A percentile compares a stretch with the other conserved stretches of the same genome.
These are phyloP conservation scores for Caenorhabditis uteleia DNA, from an alignment of 2,888 invertebrate species.

Conservation along the genomic window DNA sequence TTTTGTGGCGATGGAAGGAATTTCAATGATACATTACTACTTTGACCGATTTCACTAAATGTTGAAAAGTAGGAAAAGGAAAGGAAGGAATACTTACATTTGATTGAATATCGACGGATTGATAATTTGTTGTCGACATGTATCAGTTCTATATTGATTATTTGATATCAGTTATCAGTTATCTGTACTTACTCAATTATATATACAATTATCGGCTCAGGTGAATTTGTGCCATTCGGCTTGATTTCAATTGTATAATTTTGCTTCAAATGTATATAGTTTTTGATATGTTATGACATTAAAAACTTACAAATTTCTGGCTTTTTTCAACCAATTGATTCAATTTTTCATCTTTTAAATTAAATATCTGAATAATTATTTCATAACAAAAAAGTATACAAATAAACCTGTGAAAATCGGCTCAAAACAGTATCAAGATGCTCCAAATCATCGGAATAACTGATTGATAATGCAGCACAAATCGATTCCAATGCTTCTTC, in stretches of 20 bases:
- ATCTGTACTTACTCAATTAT: conserved; percentile 18
- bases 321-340: conserved; percentile 11
- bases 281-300: background rate
- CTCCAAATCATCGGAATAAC: conserved; percentile 20
- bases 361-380: conserved; percentile 21
- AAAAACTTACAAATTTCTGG: conserved; percentile 23
- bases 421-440: conserved; percentile 14
- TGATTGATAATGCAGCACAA: conserved; percentile 31
- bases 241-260: conserved; percentile 17
- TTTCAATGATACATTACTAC: conserved; percentile 9
- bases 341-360: conserved; percentile 9
- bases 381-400: too few species aligned
- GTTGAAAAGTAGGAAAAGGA: background rate
- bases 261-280: conserved; percentile 19
- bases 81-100: conserved; percentile 9
- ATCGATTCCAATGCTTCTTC: conserved; percentile 38
- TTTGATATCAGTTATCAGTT: background rate
- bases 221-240: conserved; percentile 8
- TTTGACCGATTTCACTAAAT: conserved; percentile 20
- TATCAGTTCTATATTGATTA: conserved; percentile 20
- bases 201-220: conserved; percentile 17
- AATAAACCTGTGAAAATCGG: conserved; percentile 29
- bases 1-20: conserved; percentile 4
- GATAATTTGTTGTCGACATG: conserved; percentile 12
- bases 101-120: conserved; percentile 9